Evolutionary conservation across 2,797 vertebrate species (phyloP), one percentile per base, ranked within the genome.

Genomic region (Synaphobranchus kaupii): DNA sequence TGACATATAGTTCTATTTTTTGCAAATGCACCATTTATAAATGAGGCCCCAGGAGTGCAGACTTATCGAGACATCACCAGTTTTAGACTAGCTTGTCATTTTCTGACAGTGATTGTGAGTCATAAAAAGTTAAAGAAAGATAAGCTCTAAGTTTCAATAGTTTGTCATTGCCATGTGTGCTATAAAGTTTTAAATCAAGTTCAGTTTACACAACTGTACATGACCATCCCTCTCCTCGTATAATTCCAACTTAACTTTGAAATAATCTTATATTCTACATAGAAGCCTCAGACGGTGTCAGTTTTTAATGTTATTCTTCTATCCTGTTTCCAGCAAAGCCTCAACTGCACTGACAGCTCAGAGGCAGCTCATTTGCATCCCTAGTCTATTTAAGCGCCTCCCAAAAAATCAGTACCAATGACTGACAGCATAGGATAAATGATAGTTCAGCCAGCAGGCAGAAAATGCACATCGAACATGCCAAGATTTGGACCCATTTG

Each of bases 221-320:
- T 3, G 56, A 12, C 22, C 63, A 68, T 68, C 25, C 63, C n/a
- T 68, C 63, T 68, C n/a, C 63, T 68, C 63, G 28, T 28, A 58
- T 68, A n/a, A 9, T 6, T 68, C n/a, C n/a, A 28, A 68, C 25
- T 28, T 68, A 68, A 68, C 63, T 68, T 68, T 68, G 63, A 68
- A 68, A 68, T 68, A 12, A 68, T 68, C 63, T 68, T 68, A 68
- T 68, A 68, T 68, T 68, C n/a, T 68, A 10, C n/a, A 68, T 28
- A 68, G 25, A 68, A 68, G 63, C 10, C n/a, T 68, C 63, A 68
- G 25, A 68, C 8, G 63, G 63, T 68, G 63, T 5, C 39, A 20
- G 31, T 44, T 44, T 76, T 44, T 20, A 44, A 31, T 76, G 13
- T 76, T 39, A 39, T 44, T 44, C 5, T 15, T 44, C 13, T 76